Evolutionary conservation across 2,797 vertebrate genomes (phyloP), one percentile per base, ranked within the genome.

Genomic region (Cyprinodon diabolis): DNA sequence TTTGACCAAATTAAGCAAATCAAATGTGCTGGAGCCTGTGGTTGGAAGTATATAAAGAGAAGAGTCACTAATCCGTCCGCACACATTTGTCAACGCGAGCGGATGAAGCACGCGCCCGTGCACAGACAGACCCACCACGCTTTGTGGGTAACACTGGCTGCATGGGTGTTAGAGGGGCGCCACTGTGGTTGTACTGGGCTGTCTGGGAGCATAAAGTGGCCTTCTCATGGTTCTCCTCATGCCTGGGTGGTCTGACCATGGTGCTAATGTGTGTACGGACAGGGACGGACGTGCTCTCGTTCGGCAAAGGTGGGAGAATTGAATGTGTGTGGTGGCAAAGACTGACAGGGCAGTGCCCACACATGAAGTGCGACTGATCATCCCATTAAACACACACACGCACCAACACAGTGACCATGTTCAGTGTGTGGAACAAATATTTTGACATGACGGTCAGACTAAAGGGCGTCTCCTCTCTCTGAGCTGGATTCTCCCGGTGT

Each of bases 91-190:
- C 79, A 87, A 62, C n/a, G 71, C 79, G 58, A 75, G 35, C 71
- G 57, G 62, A 88, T 68, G 79, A 84, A 84, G 78, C 79, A 80
- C 69, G 54, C 72, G 77, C 40, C 14, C 52, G 5, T 58, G 72
- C 47, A 72, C 60, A 71, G 80, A 72, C 79, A 80, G 51, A 77
- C 67, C 69, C 83, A 77, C 83, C 62, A 48, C 71, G 70, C 79
- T 86, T 82, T 89, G 91, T 93, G 91, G 91, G 92, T 89, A 92
- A 87, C 86, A 82, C 87, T 71, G 89, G 92, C 92, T 90, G 86
- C 86, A 91, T 89, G 90, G 91, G 93, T 93, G 93, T 93, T 93
- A 92, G 90, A 91, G 90, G 94, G 95, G 94, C 93, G 93, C 94
- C 93, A 91, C 91, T 86, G 89, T 94, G 94, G 93, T 94, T 48